These are phyloP conservation scores for Cynodonichthys magdalenae DNA, from an alignment of 2,797 vertebrate genomes.

Conservation along the genomic window DNA sequence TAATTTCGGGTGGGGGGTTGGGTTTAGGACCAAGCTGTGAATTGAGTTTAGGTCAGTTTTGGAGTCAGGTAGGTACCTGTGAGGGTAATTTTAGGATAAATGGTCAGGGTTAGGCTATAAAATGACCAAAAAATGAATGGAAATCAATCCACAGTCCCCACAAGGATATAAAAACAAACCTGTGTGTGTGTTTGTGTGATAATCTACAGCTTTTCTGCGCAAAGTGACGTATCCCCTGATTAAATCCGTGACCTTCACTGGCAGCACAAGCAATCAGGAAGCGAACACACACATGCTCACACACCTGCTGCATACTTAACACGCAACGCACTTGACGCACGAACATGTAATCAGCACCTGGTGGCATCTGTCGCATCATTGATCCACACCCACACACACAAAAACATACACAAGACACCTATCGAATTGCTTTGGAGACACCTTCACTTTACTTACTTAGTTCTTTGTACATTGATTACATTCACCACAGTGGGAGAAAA, in stretches of 20 bases:
- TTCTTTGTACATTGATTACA: constrained; percentile 43
- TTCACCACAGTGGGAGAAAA: constrained; percentile 46
- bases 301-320: constrained; percentile 61
- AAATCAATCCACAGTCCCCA: no score
- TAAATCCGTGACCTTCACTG: constrained; percentile 84
- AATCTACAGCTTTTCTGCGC: constrained; percentile 75
- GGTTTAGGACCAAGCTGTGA: no score
- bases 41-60: no score
- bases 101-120: no score
- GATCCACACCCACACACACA: constrained; percentile 43
- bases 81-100: no score
- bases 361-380: constrained; percentile 50
- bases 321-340: constrained; percentile 53
- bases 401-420: constrained; percentile 36
- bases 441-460: constrained; percentile 67
- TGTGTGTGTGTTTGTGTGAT: constrained; percentile 32
- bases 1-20: no score
- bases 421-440: constrained; percentile 65
- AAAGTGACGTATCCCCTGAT: constrained; percentile 75
- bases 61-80: no score
- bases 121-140: no score
- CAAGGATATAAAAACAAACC: no score
- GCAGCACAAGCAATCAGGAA: constrained; percentile 74
- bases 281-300: constrained; percentile 44
- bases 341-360: constrained; percentile 71